Base-by-base conservation (phyloP, 2,888 invertebrate genomes). In the Caenorhabditis imperialis region DNA sequence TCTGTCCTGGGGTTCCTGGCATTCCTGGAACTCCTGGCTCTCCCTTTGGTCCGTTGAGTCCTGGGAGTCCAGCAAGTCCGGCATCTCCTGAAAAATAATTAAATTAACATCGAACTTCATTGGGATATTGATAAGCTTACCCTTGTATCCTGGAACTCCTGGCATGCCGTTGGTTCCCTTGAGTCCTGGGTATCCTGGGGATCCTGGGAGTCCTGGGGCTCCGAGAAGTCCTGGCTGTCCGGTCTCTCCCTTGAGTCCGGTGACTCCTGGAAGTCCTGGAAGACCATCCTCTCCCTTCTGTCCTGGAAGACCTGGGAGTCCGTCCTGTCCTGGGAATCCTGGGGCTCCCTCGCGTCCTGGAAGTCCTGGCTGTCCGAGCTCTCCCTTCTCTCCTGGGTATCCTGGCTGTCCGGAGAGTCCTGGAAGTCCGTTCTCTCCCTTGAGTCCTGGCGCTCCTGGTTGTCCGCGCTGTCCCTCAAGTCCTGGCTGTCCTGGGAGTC, bases 211-310 rank as follows among this genome's bases (percentile, higher is more conserved):
- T 42, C 95, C 94, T 30, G 91, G 88, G 38, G 92, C 91, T 75
- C 95, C 95, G 85, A 93, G 93, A 0, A 93, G 93, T 58, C 95
- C 95, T 79, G 47, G 89, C 18, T 54, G 55, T 44, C 80, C 80
- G 14, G 81, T 47, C 10, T 75, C 74, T 62, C 77, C 95, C 61
- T 84, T 85, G 42, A 74, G 47, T 30, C 86, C 86, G 20, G 82
- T 80, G n/a, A 81, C 61, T 75, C 77, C 77, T 61, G 77, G 77
- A 37, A 70, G 62, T 62, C 88, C 89, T 40, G 85, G 84, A 27
- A 82, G 78, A 27, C 89, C 90, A 35, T 87, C 85, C 23, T 85
- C 82, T 63, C 88, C 87, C 75, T 86, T 83, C 25, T 78, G 60
- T 54, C 94, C 94, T 22, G 93, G 92, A 2, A 87, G 85, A 74